phyloP scores from a whole-genome alignment of 2,797 vertebrate species.

The Pangasius sanitwongsei region DNA sequence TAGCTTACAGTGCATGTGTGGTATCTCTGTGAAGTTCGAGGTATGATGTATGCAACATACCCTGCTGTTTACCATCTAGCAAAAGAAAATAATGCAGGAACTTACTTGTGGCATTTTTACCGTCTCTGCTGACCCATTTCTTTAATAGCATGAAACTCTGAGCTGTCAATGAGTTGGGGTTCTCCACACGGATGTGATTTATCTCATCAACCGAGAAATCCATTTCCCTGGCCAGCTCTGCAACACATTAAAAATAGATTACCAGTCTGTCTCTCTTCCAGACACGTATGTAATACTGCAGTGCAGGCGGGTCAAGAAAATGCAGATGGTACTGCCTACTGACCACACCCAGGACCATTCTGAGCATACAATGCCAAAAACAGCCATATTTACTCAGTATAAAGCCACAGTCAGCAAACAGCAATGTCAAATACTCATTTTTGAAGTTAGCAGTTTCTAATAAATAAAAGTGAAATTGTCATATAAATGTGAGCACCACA shows the following conservation, averaged over 20 bases:
- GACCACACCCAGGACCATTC: slow-evolving; percentile 26
- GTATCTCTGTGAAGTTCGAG: background rate
- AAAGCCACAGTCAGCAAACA: background rate
- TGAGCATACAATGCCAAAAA: background rate
- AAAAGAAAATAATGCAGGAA: background rate
- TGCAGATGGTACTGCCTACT: slow-evolving; percentile 71
- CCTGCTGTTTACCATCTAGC: background rate
- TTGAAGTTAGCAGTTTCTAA: background rate
- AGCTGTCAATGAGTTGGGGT: slow-evolving; percentile 96
- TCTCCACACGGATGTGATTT: slow-evolving; percentile 98
- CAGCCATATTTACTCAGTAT: background rate
- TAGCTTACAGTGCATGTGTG: background rate
- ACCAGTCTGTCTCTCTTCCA: slow-evolving; percentile 30
- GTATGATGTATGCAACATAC: background rate
- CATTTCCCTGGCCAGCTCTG: slow-evolving; percentile 98
- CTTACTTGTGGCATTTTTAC: slow-evolving; percentile 99
- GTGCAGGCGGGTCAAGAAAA: slow-evolving; percentile 64
- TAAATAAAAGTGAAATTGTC: background rate
- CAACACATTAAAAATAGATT: slow-evolving; percentile 75
- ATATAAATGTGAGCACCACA: background rate
- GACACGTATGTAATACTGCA: slow-evolving; percentile 65
- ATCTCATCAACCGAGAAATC: slow-evolving; percentile 99
- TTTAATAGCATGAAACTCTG: slow-evolving; percentile 99
- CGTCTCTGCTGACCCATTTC: slow-evolving; percentile 99
- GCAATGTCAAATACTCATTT: background rate